phyloP scores from a whole-genome alignment of 1,140 invertebrate genomes.

The Drosophila nigromelanica region DNA sequence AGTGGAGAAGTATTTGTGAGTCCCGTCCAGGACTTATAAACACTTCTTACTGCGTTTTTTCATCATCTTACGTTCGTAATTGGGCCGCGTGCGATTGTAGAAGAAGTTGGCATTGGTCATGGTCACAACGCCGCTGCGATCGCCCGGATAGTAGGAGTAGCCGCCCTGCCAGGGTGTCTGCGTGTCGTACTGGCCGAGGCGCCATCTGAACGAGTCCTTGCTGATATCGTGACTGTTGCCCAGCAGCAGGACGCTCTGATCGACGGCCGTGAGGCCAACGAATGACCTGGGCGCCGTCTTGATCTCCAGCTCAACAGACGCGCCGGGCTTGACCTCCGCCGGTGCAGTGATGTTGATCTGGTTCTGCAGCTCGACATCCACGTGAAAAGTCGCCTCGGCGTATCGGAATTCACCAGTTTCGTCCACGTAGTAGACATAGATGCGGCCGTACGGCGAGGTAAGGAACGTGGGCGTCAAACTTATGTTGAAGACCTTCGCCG shows the following conservation, averaged over 20 bases:
- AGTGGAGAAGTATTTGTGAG: not conserved
- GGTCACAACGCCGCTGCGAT: conserved; percentile 70
- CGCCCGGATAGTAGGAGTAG: conserved; percentile 74
- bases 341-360: conserved; percentile 62
- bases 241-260: conserved; percentile 93
- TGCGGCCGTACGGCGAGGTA: conserved; percentile 91
- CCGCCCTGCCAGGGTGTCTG: conserved; percentile 74
- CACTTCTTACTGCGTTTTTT: too few species aligned
- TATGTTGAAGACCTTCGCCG: conserved; percentile 75
- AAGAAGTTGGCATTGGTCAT: conserved; percentile 78
- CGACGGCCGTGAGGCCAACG: conserved; percentile 92
- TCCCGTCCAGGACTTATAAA: too few species aligned
- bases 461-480: conserved; percentile 88
- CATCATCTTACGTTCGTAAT: conserved; percentile 35
- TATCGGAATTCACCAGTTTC: conserved; percentile 90
- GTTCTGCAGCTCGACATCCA: conserved; percentile 92
- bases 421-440: conserved; percentile 91
- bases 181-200: conserved; percentile 70
- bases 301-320: conserved; percentile 89
- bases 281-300: conserved; percentile 92
- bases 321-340: conserved; percentile 88
- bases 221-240: conserved; percentile 64
- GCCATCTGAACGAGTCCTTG: conserved; percentile 77
- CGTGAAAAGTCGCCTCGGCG: conserved; percentile 90
- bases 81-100: conserved; percentile 67